These are phyloP conservation scores for Tachina grossa DNA, from an alignment of 2,888 invertebrate species.

Conservation along the genomic window DNA sequence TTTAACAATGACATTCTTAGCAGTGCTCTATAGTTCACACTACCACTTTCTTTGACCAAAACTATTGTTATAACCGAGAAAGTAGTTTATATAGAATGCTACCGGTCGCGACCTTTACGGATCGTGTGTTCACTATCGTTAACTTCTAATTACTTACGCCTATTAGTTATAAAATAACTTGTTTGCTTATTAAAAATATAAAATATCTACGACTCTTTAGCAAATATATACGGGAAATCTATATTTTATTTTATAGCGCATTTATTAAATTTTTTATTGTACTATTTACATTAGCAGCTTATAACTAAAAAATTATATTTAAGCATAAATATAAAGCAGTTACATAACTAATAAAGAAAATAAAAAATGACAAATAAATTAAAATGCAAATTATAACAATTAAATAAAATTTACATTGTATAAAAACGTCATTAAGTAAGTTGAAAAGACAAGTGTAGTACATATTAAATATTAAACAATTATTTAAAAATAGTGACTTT, in stretches of 20 bases:
- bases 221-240: background rate
- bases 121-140: no score
- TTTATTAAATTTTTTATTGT: conserved; percentile 4
- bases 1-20: no score
- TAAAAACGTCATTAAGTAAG: background rate
- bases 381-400: conserved; percentile 6
- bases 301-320: conserved; percentile 29
- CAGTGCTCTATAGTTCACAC: no score
- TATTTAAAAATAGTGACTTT: no score
- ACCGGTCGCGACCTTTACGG: no score
- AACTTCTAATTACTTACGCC: no score
- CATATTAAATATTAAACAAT: background rate
- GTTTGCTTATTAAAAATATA: no score
- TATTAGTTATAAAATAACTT: no score
- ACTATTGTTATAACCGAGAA: no score
- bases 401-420: background rate
- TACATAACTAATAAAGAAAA: conserved; percentile 8
- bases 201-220: background rate
- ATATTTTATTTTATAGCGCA: background rate
- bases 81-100: no score
- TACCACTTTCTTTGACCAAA: no score
- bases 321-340: conserved; percentile 17
- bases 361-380: conserved; percentile 34
- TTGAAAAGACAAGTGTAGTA: background rate
- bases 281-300: conserved; percentile 15